Evolutionary conservation across 2,888 invertebrate species (phyloP), one percentile per base, ranked within the genome.

Genomic region (Ommatoiulus sabulosus): DNA sequence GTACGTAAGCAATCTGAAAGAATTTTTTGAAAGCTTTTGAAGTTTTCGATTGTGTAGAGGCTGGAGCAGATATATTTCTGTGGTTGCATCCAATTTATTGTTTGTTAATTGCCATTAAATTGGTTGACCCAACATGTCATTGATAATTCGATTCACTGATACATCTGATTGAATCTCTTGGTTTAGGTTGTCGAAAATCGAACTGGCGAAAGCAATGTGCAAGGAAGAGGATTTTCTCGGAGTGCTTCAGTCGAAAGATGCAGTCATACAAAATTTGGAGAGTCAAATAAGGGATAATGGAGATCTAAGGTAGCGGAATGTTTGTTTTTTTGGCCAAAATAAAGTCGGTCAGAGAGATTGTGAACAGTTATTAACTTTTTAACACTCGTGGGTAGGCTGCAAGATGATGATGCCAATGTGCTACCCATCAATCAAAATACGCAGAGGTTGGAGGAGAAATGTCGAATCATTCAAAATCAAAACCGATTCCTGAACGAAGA

Each of bases 401-500:
- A 17, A 57, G 57, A 10, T 15, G 57, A 57, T 24, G 84, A 44
- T 12, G 20, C 12, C 24, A 4, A 8, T 84, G 44, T 12, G 43
- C 5, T 24, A 24, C 24, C 24, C 24, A 15, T 5, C 44, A 43
- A 35, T 24, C 20, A 48, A 48, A 48, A 10, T 24, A 57, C 87
- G 12, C 8, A 57, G n/a, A 44, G 87, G 63, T n/a, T 84, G 20
- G 89, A 90, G 44, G 91, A 91, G 84, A 90, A 90, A 85, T 90
- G 90, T 35, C 89, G 90, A 17, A 90, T 91, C 63, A 90, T 93
- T 48, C 92, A 92, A 90, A 92, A 92, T 89, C 93, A 93, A 91
- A 94, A 93, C 90, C 91, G 93, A 63, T 93, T 94, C 90, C 91
- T 94, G 57, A 93, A 93, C 90, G 92, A 93, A 88, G 94, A 94